A percentile compares a stretch with the other conserved stretches of the same genome.
Evolutionary conservation across 2,113 vertebrate genomes (phyloP).

Genomic region (Corythoichthys intestinalis): DNA sequence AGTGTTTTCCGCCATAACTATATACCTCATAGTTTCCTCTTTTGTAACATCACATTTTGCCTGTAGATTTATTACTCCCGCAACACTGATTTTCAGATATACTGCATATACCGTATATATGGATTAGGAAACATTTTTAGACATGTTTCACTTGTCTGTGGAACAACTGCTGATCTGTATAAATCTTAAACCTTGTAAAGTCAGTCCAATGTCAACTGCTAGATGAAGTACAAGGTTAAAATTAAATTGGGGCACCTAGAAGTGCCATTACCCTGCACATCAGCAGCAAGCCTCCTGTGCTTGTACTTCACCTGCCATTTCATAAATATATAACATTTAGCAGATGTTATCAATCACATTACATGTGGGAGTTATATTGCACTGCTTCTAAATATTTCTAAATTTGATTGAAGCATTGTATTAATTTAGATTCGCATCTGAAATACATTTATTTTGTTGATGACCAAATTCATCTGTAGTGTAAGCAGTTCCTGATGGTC

Average conservation of each 20-base stretch:
- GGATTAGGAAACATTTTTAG: neutral
- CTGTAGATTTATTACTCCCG: too few species aligned
- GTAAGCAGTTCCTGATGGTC: neutral
- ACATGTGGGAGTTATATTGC: neutral
- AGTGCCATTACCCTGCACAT: neutral
- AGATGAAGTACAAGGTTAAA: neutral
- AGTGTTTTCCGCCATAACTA: too few species aligned
- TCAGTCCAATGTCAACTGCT: neutral
- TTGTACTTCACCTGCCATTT: slow-evolving; percentile 5
- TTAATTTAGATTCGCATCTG: neutral
- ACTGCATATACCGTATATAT: too few species aligned
- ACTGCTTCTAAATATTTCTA: neutral
- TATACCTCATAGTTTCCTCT: too few species aligned
- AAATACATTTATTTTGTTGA: neutral
- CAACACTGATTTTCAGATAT: too few species aligned
- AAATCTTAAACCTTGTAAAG: neutral
- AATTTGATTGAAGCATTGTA: neutral
- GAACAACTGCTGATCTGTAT: neutral
- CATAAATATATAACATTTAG: slow-evolving; percentile 6
- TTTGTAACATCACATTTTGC: too few species aligned
- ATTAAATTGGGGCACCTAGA: neutral
- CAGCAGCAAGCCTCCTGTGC: neutral
- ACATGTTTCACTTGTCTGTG: slow-evolving; percentile 3
- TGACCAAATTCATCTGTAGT: neutral
- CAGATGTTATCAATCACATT: slow-evolving; percentile 2